Conservation (phyloP, 2,888 invertebrate genomes). For the Meta bourneti region DNA sequence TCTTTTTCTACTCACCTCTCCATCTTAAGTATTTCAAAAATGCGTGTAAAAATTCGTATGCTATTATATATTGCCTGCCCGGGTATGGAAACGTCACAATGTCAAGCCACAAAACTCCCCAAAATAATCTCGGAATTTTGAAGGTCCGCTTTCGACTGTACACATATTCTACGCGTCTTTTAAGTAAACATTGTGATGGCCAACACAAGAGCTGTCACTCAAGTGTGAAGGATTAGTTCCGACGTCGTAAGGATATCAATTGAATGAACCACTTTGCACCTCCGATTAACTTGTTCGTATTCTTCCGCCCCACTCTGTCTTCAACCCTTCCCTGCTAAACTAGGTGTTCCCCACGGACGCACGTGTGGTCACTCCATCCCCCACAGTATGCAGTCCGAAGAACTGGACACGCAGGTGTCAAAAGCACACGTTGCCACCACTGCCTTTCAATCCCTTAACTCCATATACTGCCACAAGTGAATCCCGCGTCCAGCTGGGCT, state of each 20-base stretch:
- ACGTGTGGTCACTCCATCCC: slow-evolving; percentile 65
- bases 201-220: slow-evolving; percentile 73
- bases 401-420: slow-evolving; percentile 44
- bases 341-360: slow-evolving; percentile 39
- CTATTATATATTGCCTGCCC: slow-evolving; percentile 17
- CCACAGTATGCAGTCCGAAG: background rate
- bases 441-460: slow-evolving; percentile 4
- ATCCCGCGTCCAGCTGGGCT: slow-evolving; percentile 58
- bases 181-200: slow-evolving; percentile 68
- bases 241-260: slow-evolving; percentile 45
- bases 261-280: slow-evolving; percentile 73
- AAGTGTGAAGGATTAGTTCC: slow-evolving; percentile 58
- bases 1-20: background rate
- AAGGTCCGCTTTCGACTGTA: background rate
- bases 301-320: background rate
- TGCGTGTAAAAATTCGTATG: slow-evolving; percentile 8
- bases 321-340: slow-evolving; percentile 37
- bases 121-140: background rate
- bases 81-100: slow-evolving; percentile 23
- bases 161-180: slow-evolving; percentile 20
- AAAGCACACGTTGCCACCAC: background rate
- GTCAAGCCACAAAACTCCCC: background rate
- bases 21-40: background rate
- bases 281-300: slow-evolving; percentile 74
- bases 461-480: slow-evolving; percentile 14